Evolutionary conservation across 2,113 vertebrate species (phyloP).

Genomic region (Tapirus terrestris): DNA sequence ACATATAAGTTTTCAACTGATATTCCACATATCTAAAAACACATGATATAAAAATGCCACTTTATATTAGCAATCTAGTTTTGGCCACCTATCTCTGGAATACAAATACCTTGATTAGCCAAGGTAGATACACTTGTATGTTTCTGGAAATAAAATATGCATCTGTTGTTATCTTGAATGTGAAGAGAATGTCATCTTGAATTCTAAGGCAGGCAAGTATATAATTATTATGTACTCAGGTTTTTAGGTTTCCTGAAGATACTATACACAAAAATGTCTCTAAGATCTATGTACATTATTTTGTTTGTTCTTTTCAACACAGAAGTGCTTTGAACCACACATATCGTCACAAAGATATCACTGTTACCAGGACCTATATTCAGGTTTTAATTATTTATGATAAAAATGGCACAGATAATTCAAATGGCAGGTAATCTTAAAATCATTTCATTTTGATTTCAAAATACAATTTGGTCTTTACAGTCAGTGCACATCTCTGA

Average conservation of each 20-base stretch:
- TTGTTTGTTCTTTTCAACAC: constrained; percentile 12
- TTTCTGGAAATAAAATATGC: constrained; percentile 30
- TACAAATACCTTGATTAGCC: constrained; percentile 56
- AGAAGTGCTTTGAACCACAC: constrained; percentile 20
- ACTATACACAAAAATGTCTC: constrained; percentile 7
- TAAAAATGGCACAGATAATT: constrained; percentile 53
- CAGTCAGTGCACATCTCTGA: not conserved
- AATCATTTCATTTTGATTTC: constrained; percentile 59
- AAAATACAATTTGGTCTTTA: constrained; percentile 34
- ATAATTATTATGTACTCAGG: constrained; percentile 52
- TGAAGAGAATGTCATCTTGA: constrained; percentile 39
- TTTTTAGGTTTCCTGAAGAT: constrained; percentile 53
- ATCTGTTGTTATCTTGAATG: constrained; percentile 49
- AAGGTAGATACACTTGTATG: not conserved
- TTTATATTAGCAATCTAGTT: constrained; percentile 21
- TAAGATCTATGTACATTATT: constrained; percentile 23
- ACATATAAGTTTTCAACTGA: constrained; percentile 27
- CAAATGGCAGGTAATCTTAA: constrained; percentile 40
- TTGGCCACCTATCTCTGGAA: not conserved
- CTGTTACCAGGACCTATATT: not conserved
- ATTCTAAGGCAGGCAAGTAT: constrained; percentile 53
- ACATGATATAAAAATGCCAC: not conserved
- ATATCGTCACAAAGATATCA: constrained; percentile 14
- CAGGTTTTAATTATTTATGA: constrained; percentile 40
- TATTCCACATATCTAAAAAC: not conserved